Percentiles rank a stretch among this genome's conserved stretches.
Evolutionary conservation across 2,113 vertebrate genomes (phyloP).

Genomic region (Aspidoscelis tigris): DNA sequence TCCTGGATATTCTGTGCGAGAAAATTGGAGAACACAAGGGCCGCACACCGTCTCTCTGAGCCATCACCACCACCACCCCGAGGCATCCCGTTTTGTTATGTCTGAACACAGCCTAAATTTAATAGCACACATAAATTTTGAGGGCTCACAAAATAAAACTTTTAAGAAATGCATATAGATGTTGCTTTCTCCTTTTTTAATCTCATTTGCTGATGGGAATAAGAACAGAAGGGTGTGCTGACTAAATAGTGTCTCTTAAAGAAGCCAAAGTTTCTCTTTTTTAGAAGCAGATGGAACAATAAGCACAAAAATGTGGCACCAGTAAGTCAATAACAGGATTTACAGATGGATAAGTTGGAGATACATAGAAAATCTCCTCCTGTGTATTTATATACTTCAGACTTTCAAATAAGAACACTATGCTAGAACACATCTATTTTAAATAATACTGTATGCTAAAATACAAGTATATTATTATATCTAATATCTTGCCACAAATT

Average conservation of each 20-base stretch:
- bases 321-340: constrained; percentile 17
- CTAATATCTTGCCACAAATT: constrained; percentile 16
- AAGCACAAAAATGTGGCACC: neutral
- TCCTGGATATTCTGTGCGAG: too few relatives aligned
- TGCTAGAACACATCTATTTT: neutral
- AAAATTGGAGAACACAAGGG: too few relatives aligned
- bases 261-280: neutral
- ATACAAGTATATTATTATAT: neutral
- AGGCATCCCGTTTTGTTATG: too few relatives aligned
- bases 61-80: too few relatives aligned
- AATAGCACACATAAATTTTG: neutral
- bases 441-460: neutral
- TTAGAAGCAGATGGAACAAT: constrained; percentile 1
- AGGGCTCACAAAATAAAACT: neutral
- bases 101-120: too few relatives aligned
- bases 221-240: neutral
- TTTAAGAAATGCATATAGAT: neutral
- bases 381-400: neutral
- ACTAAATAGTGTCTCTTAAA: neutral
- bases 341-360: neutral
- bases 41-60: too few relatives aligned
- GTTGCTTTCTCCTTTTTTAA: neutral
- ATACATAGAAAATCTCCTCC: neutral
- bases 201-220: neutral
- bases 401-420: neutral